phyloP scores from a whole-genome alignment of 2,797 vertebrate genomes.

The Melanotaenia pygmaea region DNA sequence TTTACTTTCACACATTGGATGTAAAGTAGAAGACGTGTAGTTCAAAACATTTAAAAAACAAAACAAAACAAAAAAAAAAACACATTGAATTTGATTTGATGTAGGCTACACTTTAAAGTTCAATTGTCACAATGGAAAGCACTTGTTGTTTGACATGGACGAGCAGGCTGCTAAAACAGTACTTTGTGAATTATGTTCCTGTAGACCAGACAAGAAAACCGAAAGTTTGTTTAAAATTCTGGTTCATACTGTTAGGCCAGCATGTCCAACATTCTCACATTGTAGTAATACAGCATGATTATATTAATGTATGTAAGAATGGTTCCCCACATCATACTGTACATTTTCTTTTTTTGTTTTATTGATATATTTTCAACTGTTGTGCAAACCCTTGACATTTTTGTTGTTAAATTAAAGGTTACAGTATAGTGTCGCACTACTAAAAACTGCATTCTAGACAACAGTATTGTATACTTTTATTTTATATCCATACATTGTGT shows the following conservation, averaged over 20 bases:
- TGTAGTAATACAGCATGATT: too few species aligned
- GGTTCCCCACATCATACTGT: too few species aligned
- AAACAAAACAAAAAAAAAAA: background rate
- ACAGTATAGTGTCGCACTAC: too few species aligned
- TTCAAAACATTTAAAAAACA: background rate
- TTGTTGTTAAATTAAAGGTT: too few species aligned
- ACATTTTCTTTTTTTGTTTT: background rate
- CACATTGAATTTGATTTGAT: background rate
- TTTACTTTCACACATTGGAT: background rate
- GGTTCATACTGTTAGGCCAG: background rate
- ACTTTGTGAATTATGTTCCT: background rate
- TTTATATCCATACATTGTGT: too few species aligned
- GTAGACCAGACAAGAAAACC: background rate
- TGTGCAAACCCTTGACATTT: too few species aligned
- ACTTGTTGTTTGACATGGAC: background rate
- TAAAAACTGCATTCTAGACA: too few species aligned
- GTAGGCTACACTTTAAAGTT: background rate
- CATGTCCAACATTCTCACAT: too few species aligned
- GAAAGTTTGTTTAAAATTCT: background rate
- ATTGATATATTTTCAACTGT: background rate
- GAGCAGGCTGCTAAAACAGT: background rate
- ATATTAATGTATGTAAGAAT: too few species aligned
- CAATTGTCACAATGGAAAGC: background rate
- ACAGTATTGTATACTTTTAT: too few species aligned
- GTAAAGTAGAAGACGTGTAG: background rate